Evolutionary conservation across 2,888 invertebrate species (phyloP).

Genomic region (Synergus japonicus): DNA sequence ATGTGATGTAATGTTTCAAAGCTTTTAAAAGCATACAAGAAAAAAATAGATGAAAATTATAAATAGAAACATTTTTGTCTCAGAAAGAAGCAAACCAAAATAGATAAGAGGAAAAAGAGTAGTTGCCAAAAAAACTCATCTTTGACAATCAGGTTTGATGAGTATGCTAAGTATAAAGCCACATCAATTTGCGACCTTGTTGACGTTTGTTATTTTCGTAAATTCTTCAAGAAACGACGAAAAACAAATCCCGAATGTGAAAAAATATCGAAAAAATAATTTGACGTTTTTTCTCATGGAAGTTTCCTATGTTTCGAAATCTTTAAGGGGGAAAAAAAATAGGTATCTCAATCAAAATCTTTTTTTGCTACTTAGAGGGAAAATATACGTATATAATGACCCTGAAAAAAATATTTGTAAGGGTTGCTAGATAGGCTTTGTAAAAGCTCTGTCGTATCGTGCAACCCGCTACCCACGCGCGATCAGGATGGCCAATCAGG

Average conservation of each 20-base stretch:
- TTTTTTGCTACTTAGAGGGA: not conserved
- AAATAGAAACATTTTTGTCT: no score
- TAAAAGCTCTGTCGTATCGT: conserved; percentile 48
- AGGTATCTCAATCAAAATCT: not conserved
- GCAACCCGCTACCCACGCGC: conserved; percentile 56
- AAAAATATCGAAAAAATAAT: no score
- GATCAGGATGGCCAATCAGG: conserved; percentile 60
- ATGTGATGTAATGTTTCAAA: no score
- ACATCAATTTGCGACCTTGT: conserved; percentile 8
- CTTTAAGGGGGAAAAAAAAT: not conserved
- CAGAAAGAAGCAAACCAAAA: not conserved
- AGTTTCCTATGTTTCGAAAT: not conserved
- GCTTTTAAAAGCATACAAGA: no score
- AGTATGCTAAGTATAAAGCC: conserved; percentile 16
- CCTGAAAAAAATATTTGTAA: conserved; percentile 12
- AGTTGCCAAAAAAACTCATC: conserved; percentile 10
- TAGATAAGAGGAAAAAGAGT: conserved; percentile 9
- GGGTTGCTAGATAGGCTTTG: conserved; percentile 39
- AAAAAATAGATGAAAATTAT: no score
- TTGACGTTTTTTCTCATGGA: not conserved
- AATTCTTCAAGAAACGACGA: not conserved
- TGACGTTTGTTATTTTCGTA: conserved; percentile 21
- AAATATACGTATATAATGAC: conserved; percentile 2
- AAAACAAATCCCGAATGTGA: no score
- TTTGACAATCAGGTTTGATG: conserved; percentile 36